Conservation (phyloP, 2,888 invertebrate genomes). For the Hermodice carunculata region DNA sequence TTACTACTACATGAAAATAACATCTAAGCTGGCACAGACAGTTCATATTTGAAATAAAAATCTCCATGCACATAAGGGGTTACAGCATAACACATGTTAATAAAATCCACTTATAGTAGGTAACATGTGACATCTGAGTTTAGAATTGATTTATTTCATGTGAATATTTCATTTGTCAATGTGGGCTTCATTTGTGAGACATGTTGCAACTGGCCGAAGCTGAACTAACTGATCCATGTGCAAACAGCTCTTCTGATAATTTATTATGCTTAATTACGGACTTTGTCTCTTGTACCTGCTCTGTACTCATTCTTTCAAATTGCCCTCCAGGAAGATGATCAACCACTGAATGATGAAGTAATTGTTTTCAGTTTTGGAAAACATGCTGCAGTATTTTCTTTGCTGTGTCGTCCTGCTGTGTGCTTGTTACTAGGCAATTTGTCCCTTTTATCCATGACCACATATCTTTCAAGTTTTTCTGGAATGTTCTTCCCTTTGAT, state of each 20-base stretch:
- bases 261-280: constrained; percentile 1
- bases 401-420: neutral
- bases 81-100: no score
- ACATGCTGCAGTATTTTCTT: neutral
- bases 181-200: neutral
- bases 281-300: no score
- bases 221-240: neutral
- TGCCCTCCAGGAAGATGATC: neutral
- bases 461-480: no score
- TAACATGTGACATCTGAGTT: no score
- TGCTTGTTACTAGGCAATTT: neutral
- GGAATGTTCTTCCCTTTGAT: neutral
- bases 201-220: neutral
- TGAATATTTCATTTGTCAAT: neutral
- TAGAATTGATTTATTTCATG: no score
- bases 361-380: neutral
- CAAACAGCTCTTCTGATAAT: neutral
- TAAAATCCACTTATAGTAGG: no score
- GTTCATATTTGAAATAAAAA: no score
- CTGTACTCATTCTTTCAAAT: no score
- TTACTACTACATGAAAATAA: no score
- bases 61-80: no score
- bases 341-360: neutral
- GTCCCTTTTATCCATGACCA: no score
- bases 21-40: no score